phyloP scores from a whole-genome alignment of 2,797 vertebrate species.

The Eurystomus glaucurus region DNA sequence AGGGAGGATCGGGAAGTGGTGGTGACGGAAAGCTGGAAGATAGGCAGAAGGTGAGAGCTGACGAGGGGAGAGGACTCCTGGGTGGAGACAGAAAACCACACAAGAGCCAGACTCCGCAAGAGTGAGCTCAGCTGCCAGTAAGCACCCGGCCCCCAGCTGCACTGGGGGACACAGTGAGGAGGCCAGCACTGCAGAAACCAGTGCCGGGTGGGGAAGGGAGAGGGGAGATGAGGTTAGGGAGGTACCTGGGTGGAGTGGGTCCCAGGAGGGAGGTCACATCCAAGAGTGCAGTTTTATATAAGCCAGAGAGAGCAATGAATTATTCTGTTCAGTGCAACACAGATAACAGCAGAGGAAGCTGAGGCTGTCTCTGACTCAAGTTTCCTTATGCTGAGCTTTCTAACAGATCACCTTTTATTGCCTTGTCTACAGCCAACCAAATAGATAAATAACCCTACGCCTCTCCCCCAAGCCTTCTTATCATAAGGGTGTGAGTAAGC shows the following conservation, averaged over 20 bases:
- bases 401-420: constrained; percentile 57
- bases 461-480: constrained; percentile 4
- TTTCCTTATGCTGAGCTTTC: constrained; percentile 25
- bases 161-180: not conserved
- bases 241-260: constrained; percentile 30
- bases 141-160: fast-evolving
- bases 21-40: not conserved
- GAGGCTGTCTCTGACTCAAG: constrained; percentile 18
- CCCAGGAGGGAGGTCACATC: not conserved
- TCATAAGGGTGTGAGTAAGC: constrained; percentile 3
- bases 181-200: not conserved
- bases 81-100: not conserved
- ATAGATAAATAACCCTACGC: not conserved
- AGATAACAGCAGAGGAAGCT: constrained; percentile 5
- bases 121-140: fast-evolving
- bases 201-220: not conserved
- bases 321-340: not conserved
- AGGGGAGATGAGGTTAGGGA: constrained; percentile 63
- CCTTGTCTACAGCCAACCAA: constrained; percentile 14
- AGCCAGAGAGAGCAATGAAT: not conserved
- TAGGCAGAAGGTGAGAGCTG: not conserved
- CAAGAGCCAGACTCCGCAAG: not conserved
- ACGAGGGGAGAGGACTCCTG: not conserved
- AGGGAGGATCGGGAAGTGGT: not conserved
- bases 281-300: constrained; percentile 22